A percentile compares a stretch with the other conserved stretches of the same genome.
Evolutionary conservation across 1,140 invertebrate genomes (phyloP).

Genomic region (Phymastichus coffea): DNA sequence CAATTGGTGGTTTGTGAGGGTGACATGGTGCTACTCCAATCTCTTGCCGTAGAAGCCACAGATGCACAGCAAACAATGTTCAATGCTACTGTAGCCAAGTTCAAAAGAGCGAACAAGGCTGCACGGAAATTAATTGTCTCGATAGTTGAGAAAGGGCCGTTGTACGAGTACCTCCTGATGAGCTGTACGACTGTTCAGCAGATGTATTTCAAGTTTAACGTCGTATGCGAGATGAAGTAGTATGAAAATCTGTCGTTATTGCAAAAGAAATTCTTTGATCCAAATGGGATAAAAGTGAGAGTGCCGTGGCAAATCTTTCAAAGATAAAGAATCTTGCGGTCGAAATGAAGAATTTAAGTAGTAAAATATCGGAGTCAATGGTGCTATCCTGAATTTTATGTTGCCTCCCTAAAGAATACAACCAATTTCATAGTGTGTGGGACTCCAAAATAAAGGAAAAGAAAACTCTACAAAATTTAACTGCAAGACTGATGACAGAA

Average conservation of each 20-base stretch:
- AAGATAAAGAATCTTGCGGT: neutral
- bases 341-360: neutral
- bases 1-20: constrained; percentile 16
- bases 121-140: constrained; percentile 34
- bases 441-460: neutral
- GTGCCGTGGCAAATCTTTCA: neutral
- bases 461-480: neutral
- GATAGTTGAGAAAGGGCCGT: constrained; percentile 29
- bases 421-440: neutral
- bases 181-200: constrained; percentile 33
- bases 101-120: constrained; percentile 28
- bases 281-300: neutral
- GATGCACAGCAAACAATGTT: neutral
- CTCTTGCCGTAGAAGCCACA: neutral
- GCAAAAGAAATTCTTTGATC: neutral
- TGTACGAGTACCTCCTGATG: constrained; percentile 35
- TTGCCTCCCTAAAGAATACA: neutral
- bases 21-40: neutral
- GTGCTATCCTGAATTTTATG: neutral
- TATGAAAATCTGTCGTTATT: constrained; percentile 11
- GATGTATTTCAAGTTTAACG: constrained; percentile 35
- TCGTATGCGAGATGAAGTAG: constrained; percentile 34
- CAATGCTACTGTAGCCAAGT: neutral
- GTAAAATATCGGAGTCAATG: neutral
- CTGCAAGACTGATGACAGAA: neutral